phyloP scores from a whole-genome alignment of 1,140 invertebrate species.

The Bombus terrestris region DNA sequence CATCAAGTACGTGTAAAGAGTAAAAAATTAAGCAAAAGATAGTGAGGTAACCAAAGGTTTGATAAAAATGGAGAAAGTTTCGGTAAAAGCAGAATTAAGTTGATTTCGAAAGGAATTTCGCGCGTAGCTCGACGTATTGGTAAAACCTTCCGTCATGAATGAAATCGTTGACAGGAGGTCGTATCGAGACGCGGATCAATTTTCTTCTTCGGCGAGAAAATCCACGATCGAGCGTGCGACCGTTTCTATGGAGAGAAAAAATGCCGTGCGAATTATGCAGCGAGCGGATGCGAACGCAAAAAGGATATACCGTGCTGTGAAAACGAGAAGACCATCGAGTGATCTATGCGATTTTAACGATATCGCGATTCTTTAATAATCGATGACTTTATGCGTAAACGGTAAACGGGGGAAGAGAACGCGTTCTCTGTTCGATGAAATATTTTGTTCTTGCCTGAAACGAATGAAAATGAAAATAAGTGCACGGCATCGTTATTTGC shows the following conservation, averaged over 20 bases:
- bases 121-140: not conserved
- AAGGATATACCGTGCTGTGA: not conserved
- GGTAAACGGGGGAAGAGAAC: not conserved
- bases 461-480: not conserved
- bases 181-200: conserved; percentile 3
- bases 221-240: not conserved
- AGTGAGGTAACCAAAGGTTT: too few species aligned
- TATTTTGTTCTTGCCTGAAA: not conserved
- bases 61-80: not conserved
- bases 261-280: not conserved
- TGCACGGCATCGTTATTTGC: not conserved
- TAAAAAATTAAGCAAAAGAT: not conserved
- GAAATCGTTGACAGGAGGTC: not conserved
- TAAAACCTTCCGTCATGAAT: not conserved
- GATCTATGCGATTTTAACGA: not conserved
- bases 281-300: not conserved
- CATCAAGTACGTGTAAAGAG: not conserved
- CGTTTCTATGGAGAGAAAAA: not conserved
- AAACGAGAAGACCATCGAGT: not conserved
- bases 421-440: not conserved
- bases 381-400: not conserved
- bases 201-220: not conserved
- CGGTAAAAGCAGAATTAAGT: not conserved
- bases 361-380: not conserved
- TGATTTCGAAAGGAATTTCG: not conserved